These are phyloP conservation scores for Didymodactylos carnosus DNA, from an alignment of 2,888 invertebrate genomes.

Conservation along the genomic window DNA sequence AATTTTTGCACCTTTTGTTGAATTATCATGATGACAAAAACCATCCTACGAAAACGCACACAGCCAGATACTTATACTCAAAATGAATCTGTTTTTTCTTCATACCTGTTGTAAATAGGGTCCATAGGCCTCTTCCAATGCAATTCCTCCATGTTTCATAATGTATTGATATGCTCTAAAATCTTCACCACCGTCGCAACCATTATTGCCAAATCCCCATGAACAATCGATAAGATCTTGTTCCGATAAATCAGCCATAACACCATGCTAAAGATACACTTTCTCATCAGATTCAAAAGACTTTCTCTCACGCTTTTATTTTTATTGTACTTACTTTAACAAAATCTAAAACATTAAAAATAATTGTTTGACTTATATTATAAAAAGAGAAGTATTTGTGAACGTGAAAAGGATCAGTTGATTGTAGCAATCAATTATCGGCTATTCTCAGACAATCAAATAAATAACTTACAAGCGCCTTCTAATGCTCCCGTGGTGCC, in stretches of 20 bases:
- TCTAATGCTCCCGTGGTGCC: conserved; percentile 79
- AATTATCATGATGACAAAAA: conserved; percentile 48
- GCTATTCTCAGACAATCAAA: no score
- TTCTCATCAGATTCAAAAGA: no score
- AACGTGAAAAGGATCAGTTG: conserved; percentile 46
- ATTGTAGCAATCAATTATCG: no score
- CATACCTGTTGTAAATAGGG: conserved; percentile 72
- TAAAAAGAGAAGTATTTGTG: background rate
- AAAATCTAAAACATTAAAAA: background rate
- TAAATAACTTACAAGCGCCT: no score
- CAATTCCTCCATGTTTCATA: conserved; percentile 63
- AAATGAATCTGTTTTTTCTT: no score
- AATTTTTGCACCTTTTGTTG: conserved; percentile 23
- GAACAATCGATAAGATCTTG: conserved; percentile 81
- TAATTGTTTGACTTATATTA: no score
- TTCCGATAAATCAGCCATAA: conserved; percentile 62
- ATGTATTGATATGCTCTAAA: conserved; percentile 79
- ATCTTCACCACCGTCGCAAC: conserved; percentile 69
- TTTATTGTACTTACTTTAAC: no score
- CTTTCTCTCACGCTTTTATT: no score
- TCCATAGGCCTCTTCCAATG: conserved; percentile 73
- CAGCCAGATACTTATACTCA: no score
- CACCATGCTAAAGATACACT: conserved; percentile 41
- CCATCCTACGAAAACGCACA: no score
- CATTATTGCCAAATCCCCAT: conserved; percentile 87